phyloP scores from a whole-genome alignment of 2,888 invertebrate species.

The Oxyscelio sp. region DNA sequence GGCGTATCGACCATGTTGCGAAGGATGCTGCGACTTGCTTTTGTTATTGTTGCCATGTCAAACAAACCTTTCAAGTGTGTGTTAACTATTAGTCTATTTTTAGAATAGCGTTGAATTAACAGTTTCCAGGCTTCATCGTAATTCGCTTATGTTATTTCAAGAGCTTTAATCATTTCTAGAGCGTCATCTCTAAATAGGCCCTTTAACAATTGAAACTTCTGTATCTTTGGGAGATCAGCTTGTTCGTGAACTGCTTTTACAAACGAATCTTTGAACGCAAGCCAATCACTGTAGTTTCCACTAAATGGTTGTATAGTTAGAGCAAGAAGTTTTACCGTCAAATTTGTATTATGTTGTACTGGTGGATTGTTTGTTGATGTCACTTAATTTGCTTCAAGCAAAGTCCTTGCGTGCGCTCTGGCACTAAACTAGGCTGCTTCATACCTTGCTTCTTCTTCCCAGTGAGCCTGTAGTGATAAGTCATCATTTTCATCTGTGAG shows the following conservation, averaged over 20 bases:
- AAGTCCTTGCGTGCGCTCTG: neutral
- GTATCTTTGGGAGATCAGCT: neutral
- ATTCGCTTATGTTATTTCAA: conserved; percentile 7
- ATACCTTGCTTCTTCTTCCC: neutral
- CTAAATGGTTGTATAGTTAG: neutral
- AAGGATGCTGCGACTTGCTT: too few relatives aligned
- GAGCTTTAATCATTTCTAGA: neutral
- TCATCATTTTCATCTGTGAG: too few relatives aligned
- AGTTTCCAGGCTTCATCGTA: conserved; percentile 21
- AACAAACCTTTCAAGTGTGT: conserved; percentile 20
- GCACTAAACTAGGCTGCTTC: neutral
- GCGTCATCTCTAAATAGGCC: conserved; percentile 1
- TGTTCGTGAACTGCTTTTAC: neutral
- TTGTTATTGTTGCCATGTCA: conserved; percentile 1
- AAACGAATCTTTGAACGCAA: neutral
- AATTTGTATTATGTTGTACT: neutral
- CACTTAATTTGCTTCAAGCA: too few relatives aligned
- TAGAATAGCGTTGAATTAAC: conserved; percentile 3
- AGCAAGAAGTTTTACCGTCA: neutral
- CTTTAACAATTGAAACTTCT: neutral
- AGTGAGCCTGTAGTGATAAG: too few relatives aligned
- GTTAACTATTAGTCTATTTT: conserved; percentile 18
- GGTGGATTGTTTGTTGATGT: neutral
- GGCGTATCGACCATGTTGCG: too few relatives aligned
- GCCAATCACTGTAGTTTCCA: neutral